Conservation (phyloP, 2,797 vertebrate genomes). For the Peromyscus eremicus region DNA sequence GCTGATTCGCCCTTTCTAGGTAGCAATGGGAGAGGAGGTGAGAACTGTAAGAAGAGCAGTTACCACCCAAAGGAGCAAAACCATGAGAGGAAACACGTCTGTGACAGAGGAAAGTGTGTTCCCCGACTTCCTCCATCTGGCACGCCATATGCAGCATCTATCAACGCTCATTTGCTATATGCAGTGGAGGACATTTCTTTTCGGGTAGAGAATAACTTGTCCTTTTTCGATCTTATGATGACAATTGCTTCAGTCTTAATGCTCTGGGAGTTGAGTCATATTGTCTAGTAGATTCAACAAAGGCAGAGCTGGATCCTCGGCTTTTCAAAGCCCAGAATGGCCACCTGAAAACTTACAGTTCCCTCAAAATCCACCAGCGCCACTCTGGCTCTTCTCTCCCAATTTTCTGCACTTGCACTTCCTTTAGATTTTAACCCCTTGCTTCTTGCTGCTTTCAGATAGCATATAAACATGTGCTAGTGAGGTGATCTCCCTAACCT, state of each 20-base stretch:
- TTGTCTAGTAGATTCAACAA: background rate
- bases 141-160: constrained; percentile 66
- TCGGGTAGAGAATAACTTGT: constrained; percentile 71
- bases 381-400: background rate
- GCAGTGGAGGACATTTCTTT: constrained; percentile 72
- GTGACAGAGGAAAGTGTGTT: constrained; percentile 70
- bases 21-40: constrained; percentile 16
- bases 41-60: constrained; percentile 69
- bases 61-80: constrained; percentile 77
- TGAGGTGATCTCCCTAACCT: background rate
- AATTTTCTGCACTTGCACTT: background rate
- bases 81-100: constrained; percentile 75
- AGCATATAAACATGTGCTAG: background rate
- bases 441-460: background rate
- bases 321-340: background rate
- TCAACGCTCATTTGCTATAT: constrained; percentile 71
- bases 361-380: background rate
- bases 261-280: constrained; percentile 16
- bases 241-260: constrained; percentile 61
- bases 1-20: background rate
- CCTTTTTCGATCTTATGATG: constrained; percentile 67
- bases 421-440: constrained; percentile 11
- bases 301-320: background rate
- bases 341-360: background rate
- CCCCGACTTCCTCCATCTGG: constrained; percentile 76